Evolutionary conservation across 1,140 invertebrate species (phyloP).

Genomic region (Anastrepha obliqua): DNA sequence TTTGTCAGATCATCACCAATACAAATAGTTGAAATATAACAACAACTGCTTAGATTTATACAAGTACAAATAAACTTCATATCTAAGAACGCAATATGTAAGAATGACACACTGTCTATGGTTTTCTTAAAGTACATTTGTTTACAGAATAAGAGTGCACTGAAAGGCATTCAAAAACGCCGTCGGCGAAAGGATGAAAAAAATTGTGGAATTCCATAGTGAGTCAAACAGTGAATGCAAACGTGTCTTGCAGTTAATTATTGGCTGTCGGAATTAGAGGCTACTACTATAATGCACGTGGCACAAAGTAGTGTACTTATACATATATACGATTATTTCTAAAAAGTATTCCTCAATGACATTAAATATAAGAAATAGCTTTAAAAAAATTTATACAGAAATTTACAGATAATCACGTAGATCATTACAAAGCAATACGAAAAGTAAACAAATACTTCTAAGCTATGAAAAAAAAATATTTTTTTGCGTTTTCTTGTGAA

Average conservation of each 20-base stretch:
- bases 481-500: background rate
- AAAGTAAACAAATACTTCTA: background rate
- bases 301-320: too few relatives aligned
- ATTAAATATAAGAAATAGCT: background rate
- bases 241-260: background rate
- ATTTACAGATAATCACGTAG: conserved; percentile 16
- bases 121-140: background rate
- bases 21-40: too few relatives aligned
- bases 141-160: background rate
- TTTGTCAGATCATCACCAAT: too few relatives aligned
- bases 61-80: too few relatives aligned
- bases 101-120: too few relatives aligned
- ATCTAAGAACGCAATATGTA: too few relatives aligned
- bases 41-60: too few relatives aligned
- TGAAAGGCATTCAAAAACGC: too few relatives aligned
- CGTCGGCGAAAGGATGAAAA: background rate
- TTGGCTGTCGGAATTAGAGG: too few relatives aligned
- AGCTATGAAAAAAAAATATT: background rate
- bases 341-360: background rate
- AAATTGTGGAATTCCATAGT: background rate
- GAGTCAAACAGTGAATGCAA: background rate
- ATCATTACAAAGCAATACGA: background rate
- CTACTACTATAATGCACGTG: too few relatives aligned
- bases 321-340: too few relatives aligned
- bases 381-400: background rate